Base-by-base conservation (phyloP, 2,797 vertebrate genomes). In the Sebastes vulpes region DNA sequence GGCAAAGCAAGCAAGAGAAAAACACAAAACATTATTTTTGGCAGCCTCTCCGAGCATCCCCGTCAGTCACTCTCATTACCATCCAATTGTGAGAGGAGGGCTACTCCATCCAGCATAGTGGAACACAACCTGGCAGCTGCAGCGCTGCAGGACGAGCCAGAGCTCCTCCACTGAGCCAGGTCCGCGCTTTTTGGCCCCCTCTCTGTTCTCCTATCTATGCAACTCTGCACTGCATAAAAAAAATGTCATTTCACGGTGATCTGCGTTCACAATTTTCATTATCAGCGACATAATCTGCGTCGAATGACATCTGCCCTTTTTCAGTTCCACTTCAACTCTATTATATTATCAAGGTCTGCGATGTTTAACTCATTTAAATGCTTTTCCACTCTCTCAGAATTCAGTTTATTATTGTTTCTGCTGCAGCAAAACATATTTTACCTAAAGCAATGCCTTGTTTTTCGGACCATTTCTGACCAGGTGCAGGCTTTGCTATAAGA, bases 31-130 rank as follows among this genome's bases (percentile, higher is more conserved):
- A 72, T 85, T 80, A 82, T 84, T 88, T 86, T 85, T 92, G 90
- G 91, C 88, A 86, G 87, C 72, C 67, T 85, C 79, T 85, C 64
- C 73, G 5, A 91, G 90, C 87, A 63, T 81, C 88, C 85, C 87
- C 75, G 78, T 92, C 93, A 91, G 89, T 95, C 93, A 90, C 91
- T 89, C 91, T 95, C 92, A 95, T 96, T 95, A 95, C 83, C 89
- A 84, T 90, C 83, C 90, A 85, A 89, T 89, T 91, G 86, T 81
- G 88, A 90, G 83, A 83, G 75, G 85, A 89, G 77, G 88, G 83
- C 83, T 83, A 77, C 86, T 91, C 82, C 67, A 74, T 79, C 74
- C 88, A 14, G 65, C 84, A 65, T 77, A 75, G 79, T 84, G 73
- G 86, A 92, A 87, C 86, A 83, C 77, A 90, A 89, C 46, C 86